Conservation (phyloP, 2,888 invertebrate genomes). For the Agonopterix alstromeriana region DNA sequence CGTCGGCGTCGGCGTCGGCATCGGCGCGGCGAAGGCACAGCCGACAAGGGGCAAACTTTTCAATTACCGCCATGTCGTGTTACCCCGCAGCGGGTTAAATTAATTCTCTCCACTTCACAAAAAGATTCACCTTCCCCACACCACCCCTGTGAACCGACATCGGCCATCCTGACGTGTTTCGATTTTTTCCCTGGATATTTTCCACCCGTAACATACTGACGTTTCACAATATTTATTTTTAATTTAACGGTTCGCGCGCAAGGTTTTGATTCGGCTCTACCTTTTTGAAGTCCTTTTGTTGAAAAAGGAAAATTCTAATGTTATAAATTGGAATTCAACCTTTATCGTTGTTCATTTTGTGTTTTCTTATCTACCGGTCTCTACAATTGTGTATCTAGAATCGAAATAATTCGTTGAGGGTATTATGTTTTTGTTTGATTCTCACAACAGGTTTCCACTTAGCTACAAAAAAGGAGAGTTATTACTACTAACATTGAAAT, state of each 20-base stretch:
- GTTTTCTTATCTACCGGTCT: background rate
- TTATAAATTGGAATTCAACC: constrained; percentile 39
- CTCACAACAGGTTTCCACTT: too few relatives aligned
- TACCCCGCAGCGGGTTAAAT: constrained; percentile 78
- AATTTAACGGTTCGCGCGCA: constrained; percentile 68
- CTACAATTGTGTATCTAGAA: too few relatives aligned
- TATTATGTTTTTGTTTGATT: too few relatives aligned
- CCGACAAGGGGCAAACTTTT: constrained; percentile 74
- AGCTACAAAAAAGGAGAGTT: too few relatives aligned
- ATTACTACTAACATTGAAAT: too few relatives aligned
- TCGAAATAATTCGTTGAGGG: too few relatives aligned
- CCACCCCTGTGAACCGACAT: constrained; percentile 51
- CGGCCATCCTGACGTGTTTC: constrained; percentile 40
- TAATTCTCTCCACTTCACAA: constrained; percentile 77
- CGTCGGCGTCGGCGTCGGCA: constrained; percentile 26
- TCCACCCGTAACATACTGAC: constrained; percentile 70
- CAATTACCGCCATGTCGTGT: constrained; percentile 75
- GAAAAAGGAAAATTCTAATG: constrained; percentile 43
- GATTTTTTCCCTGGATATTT: constrained; percentile 53
- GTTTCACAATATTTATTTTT: constrained; percentile 76
- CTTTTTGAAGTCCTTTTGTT: constrained; percentile 61
- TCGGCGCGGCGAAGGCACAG: constrained; percentile 46
- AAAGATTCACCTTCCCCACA: constrained; percentile 71
- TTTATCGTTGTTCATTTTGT: constrained; percentile 16
- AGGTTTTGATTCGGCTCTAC: constrained; percentile 63